Conservation (phyloP, 1,140 invertebrate species). For the Melipona quadrifasciata region DNA sequence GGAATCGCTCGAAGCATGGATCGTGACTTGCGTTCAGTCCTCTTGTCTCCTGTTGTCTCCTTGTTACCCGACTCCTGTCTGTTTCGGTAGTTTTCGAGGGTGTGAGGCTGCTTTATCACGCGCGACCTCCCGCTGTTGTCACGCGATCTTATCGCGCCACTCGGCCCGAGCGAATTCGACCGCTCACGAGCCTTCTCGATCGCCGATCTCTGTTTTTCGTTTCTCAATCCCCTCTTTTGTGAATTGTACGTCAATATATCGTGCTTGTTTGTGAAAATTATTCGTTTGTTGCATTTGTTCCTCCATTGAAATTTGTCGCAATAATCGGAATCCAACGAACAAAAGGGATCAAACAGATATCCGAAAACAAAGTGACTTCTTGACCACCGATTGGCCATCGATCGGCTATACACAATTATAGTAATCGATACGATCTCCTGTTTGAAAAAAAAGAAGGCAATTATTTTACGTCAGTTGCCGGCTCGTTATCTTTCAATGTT, state of each 20-base stretch:
- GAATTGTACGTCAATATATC: not conserved
- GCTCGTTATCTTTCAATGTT: constrained; percentile 26
- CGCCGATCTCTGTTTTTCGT: constrained; percentile 9
- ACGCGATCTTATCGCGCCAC: constrained; percentile 70
- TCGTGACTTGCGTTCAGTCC: constrained; percentile 65
- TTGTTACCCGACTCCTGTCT: constrained; percentile 66
- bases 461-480: constrained; percentile 11
- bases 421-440: constrained; percentile 1
- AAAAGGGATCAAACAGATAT: not conserved
- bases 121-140: constrained; percentile 70
- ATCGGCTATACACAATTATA: not conserved
- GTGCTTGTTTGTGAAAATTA: not conserved
- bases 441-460: constrained; percentile 9
- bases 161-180: not conserved
- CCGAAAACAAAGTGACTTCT: constrained; percentile 1
- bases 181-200: constrained; percentile 5
- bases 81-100: constrained; percentile 66
- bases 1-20: constrained; percentile 19
- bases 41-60: constrained; percentile 61
- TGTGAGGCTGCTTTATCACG: constrained; percentile 61
- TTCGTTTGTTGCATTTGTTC: not conserved
- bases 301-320: too few relatives aligned
- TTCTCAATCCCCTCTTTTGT: not conserved
- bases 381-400: not conserved
- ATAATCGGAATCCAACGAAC: not conserved